Base-by-base conservation (phyloP, 1,140 invertebrate genomes). In the Bombus breviceps region DNA sequence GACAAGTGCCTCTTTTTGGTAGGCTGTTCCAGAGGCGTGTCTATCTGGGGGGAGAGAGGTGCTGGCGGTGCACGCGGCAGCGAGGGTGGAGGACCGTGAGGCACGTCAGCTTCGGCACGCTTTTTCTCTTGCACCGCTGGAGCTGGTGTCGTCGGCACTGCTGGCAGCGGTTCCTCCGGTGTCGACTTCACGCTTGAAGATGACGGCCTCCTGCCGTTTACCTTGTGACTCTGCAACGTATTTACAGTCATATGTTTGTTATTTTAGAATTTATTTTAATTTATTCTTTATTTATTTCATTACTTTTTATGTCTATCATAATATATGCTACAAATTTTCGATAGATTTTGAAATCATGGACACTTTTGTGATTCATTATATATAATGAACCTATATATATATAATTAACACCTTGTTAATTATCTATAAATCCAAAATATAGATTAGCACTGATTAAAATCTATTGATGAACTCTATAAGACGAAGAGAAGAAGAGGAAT, bases 151-250 rank as follows among this genome's bases (percentile, higher is more conserved):
- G 95, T 96, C 28, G 96, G 93, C 18, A 96, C 94, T 12, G 95
- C 95, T 12, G 95, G 95, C 39, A 95, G 93, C 12, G 96, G 95
- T 41, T 96, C 96, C n/a, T 95, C 93, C 1, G 95, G 93, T n/a
- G 94, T 94, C 47, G 95, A 95, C 83, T 95, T 94, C 6, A 95
- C 88, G 15, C 91, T 95, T 32, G 95, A 95, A 0, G 94, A 95
- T 0, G 95, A 94, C 3, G 94, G 94, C 83, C 95, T 93, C 87
- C 94, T 93, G 18, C 95, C 94, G 59, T 95, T 95, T n/a, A 95
- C 89, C 72, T 95, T 95, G 85, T 94, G 93, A 88, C 88, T 93
- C 94, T 95, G 77, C 41, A 91, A 91, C 34, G 1, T 69, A 68
- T 77, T 47, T 13, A 34, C 15, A 5, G 22, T 62, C 12, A 2